Conservation (phyloP, 2,888 invertebrate species). For the Allophyes oxyacanthae region DNA sequence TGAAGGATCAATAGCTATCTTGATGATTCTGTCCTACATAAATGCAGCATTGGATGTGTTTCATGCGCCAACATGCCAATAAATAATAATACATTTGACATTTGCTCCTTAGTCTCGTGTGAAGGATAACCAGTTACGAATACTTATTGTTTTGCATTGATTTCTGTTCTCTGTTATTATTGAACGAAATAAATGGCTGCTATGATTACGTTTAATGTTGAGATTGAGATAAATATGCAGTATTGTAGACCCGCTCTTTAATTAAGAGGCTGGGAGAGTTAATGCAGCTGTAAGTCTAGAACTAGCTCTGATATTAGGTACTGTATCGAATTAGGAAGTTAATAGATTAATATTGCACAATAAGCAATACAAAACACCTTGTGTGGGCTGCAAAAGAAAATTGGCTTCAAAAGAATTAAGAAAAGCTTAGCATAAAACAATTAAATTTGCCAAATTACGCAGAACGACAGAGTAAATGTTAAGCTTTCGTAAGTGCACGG, state of each 20-base stretch:
- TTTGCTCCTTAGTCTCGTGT: constrained; percentile 52
- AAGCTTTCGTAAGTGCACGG: too few species aligned
- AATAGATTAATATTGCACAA: constrained; percentile 20
- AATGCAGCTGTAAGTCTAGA: constrained; percentile 27
- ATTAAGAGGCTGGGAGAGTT: constrained; percentile 28
- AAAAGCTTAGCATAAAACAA: too few species aligned
- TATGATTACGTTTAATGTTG: constrained; percentile 28
- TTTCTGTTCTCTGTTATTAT: constrained; percentile 38
- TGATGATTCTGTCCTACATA: not conserved
- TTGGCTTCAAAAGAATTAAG: too few species aligned
- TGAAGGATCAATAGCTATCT: not conserved
- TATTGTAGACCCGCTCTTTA: constrained; percentile 40
- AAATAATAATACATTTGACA: constrained; percentile 53
- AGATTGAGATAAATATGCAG: constrained; percentile 15
- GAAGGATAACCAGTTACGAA: constrained; percentile 56
- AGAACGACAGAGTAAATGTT: too few species aligned
- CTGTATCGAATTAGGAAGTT: constrained; percentile 36
- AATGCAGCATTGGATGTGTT: constrained; percentile 11
- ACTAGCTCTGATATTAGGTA: constrained; percentile 17
- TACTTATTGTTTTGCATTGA: constrained; percentile 41
- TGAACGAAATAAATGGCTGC: constrained; percentile 12
- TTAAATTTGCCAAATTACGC: too few species aligned
- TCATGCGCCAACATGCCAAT: constrained; percentile 18
- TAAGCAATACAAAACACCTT: not conserved
- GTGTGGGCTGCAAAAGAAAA: constrained; percentile 1